These are phyloP conservation scores for Brachionus angularis DNA, from an alignment of 1,140 invertebrate species.

Conservation along the genomic window DNA sequence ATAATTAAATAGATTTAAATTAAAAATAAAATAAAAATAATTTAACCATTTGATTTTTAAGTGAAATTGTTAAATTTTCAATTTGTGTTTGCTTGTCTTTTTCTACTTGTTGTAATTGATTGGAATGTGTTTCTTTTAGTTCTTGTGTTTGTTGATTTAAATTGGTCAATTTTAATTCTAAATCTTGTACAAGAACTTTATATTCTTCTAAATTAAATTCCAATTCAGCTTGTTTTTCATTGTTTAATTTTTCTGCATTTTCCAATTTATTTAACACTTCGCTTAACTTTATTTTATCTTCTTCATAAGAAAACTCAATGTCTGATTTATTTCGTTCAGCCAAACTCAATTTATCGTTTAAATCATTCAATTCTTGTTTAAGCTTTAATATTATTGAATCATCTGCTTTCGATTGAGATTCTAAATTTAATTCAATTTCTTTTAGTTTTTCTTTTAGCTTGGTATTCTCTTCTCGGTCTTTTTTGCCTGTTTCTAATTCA, in stretches of 20 bases:
- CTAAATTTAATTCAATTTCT: constrained; percentile 57
- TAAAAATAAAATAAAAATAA: no score
- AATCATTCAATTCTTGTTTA: constrained; percentile 45
- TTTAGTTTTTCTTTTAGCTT: constrained; percentile 18
- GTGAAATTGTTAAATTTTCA: constrained; percentile 50
- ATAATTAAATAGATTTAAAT: no score
- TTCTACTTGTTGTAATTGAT: constrained; percentile 50
- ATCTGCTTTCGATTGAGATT: constrained; percentile 20
- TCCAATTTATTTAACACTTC: constrained; percentile 52
- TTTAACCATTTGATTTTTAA: constrained; percentile 48
- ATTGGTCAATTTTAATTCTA: constrained; percentile 48
- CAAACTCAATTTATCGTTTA: constrained; percentile 46
- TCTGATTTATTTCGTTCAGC: constrained; percentile 46
- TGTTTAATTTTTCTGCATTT: constrained; percentile 50
- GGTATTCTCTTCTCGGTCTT: constrained; percentile 53
- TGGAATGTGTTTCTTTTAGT: constrained; percentile 46
- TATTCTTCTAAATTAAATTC: constrained; percentile 50
- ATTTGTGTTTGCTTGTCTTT: constrained; percentile 50
- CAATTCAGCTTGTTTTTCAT: constrained; percentile 48
- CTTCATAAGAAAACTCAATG: constrained; percentile 49
- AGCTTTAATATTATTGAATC: constrained; percentile 45
- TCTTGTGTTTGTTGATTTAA: constrained; percentile 50
- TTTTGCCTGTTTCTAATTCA: constrained; percentile 58
- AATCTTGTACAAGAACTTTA: constrained; percentile 48
- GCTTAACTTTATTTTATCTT: constrained; percentile 48